Conservation (phyloP, 1,140 invertebrate genomes). For the Drosophila orena region DNA sequence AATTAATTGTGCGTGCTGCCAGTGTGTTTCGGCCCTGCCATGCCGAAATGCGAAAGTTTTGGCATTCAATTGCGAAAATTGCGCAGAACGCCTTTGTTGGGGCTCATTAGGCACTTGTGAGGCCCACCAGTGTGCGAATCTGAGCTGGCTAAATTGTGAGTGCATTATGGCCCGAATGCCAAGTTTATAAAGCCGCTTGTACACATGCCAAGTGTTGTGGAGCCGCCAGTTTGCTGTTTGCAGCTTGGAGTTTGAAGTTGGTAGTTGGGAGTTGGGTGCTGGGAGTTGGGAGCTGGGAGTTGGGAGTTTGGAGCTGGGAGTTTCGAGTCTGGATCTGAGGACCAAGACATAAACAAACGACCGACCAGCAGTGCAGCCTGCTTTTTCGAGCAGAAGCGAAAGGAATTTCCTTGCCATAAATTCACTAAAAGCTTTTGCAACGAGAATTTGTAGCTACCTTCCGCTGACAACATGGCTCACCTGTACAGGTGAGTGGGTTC, state of each 20-base stretch:
- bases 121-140: constrained; percentile 29
- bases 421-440: constrained; percentile 82
- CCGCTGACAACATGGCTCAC: constrained; percentile 80
- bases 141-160: constrained; percentile 27
- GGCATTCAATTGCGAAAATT: constrained; percentile 52
- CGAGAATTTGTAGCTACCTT: constrained; percentile 81
- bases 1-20: constrained; percentile 63
- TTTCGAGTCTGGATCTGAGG: constrained; percentile 7
- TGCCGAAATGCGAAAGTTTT: constrained; percentile 42
- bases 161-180: constrained; percentile 51
- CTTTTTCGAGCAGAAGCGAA: constrained; percentile 51
- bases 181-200: constrained; percentile 49
- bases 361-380: constrained; percentile 47
- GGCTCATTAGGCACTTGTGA: constrained; percentile 52
- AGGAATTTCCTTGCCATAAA: constrained; percentile 80
- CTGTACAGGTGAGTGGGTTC: constrained; percentile 33
- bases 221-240: constrained; percentile 3
- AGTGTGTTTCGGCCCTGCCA: constrained; percentile 20
- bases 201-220: constrained; percentile 48
- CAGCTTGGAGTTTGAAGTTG: background rate
- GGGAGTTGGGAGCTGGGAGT: background rate
- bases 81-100: constrained; percentile 31
- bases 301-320: background rate
- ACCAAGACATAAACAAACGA: constrained; percentile 72
- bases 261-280: background rate